Base-by-base conservation (phyloP, 2,888 invertebrate genomes). In the Acronicta leporina region DNA sequence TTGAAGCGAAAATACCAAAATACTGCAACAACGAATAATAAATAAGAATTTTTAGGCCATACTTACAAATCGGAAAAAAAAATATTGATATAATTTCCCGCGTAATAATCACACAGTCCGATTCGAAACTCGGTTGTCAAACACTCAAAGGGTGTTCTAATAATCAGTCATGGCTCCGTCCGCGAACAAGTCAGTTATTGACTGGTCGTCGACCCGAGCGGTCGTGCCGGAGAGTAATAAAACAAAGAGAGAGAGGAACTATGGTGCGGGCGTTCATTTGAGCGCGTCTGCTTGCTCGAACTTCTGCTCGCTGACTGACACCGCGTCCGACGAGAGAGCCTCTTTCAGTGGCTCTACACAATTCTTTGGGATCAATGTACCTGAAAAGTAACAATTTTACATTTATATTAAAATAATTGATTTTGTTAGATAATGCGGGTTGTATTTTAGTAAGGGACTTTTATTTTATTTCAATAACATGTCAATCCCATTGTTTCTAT, bases 291-390 rank as follows among this genome's bases (percentile, higher is more conserved):
- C 54, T 33, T 83, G 78, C 41, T 95, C 94, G 87, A 96, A 96
- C 66, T 93, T 95, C 85, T 95, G 95, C 88, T 97, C 97, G 85
- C 96, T 97, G 48, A 97, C 96, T 73, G 97, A 97, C 81, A 98
- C 97, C 8, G 98, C 97, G 90, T 98, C 98, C 30, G 96, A 95
- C 44, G 97, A 95, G n/a, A 98, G 95, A 66, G 97, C 97, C 83
- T 97, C 96, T 81, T 96, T 96, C 46, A 98, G 92, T 27, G 96
- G 91, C 81, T 97, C 97, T 81, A 97, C 97, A 87, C 98, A 98
- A 86, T 97, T 96, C 94, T 98, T 98, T 84, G 98, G 98, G 94
- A 98, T 98, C 75, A 98, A 94, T 10, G 98, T 98, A 75, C 97
- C 97, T 96, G 92, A 2, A 55, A 68, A 4, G 7, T n/a, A 86